Conservation (phyloP, 2,113 vertebrate genomes). For the Okapia johnstoni region DNA sequence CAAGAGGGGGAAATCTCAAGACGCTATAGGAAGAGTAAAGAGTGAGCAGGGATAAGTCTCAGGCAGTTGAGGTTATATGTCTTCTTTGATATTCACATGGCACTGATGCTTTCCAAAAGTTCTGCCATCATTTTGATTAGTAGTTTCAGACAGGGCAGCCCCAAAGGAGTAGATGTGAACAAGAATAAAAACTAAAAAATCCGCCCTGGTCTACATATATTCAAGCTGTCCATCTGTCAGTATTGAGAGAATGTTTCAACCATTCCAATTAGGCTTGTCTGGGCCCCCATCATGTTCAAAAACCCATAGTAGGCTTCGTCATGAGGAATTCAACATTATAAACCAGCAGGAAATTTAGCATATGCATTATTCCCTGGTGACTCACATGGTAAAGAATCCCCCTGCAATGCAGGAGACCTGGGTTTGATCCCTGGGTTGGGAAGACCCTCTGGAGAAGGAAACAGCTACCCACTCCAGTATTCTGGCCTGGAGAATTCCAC, state of each 20-base stretch:
- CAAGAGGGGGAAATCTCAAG: neutral
- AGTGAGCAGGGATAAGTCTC: neutral
- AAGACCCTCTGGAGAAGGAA: neutral
- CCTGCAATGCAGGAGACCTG: neutral
- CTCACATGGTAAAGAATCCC: neutral
- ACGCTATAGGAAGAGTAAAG: neutral
- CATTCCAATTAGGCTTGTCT: neutral
- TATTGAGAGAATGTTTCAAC: neutral
- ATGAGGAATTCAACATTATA: neutral
- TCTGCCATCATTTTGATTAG: constrained; percentile 10
- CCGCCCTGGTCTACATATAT: neutral
- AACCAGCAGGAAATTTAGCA: neutral
- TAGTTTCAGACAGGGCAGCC: neutral
- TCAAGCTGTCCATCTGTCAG: neutral
- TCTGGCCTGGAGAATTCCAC: neutral
- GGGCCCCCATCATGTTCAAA: neutral
- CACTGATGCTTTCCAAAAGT: neutral
- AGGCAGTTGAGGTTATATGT: neutral
- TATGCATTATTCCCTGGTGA: neutral
- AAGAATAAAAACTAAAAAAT: neutral
- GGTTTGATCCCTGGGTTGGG: neutral
- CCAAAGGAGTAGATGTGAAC: constrained; percentile 14
- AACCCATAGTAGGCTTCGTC: neutral
- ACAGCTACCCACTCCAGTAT: neutral
- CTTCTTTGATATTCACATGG: neutral